These are phyloP conservation scores for Harpegnathos saltator DNA, from an alignment of 1,140 invertebrate genomes.

Conservation along the genomic window DNA sequence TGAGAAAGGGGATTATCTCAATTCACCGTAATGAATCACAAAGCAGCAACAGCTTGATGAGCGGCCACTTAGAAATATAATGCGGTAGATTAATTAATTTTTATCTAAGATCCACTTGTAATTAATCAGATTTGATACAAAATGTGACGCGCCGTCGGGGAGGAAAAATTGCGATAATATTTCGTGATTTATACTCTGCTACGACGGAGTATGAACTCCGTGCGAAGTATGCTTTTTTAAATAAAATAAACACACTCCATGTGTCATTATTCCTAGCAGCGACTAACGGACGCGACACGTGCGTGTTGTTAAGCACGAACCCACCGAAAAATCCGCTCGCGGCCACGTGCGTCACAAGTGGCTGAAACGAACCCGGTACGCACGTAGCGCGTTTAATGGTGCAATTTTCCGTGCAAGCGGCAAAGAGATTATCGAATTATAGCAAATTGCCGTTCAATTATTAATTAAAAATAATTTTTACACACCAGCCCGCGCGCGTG, in stretches of 20 bases:
- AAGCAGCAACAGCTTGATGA: background rate
- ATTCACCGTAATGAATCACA: background rate
- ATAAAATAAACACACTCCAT: too few relatives aligned
- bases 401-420: slow-evolving; percentile 50
- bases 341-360: background rate
- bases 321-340: background rate
- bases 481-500: too few relatives aligned
- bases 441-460: slow-evolving; percentile 36
- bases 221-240: too few relatives aligned
- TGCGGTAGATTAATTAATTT: background rate
- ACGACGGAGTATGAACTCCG: too few relatives aligned
- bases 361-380: slow-evolving; percentile 6
- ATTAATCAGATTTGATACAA: background rate
- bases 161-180: background rate
- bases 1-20: too few relatives aligned
- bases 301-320: background rate
- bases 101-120: background rate
- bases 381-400: background rate
- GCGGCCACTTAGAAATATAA: background rate
- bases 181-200: too few relatives aligned
- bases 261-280: background rate
- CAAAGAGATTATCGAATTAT: slow-evolving; percentile 53
- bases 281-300: background rate
- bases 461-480: slow-evolving; percentile 55
- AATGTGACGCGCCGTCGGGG: background rate